A percentile compares a stretch with the other conserved stretches of the same genome.
Evolutionary conservation across 2,113 vertebrate genomes (phyloP).

Genomic region (Hippotragus niger): DNA sequence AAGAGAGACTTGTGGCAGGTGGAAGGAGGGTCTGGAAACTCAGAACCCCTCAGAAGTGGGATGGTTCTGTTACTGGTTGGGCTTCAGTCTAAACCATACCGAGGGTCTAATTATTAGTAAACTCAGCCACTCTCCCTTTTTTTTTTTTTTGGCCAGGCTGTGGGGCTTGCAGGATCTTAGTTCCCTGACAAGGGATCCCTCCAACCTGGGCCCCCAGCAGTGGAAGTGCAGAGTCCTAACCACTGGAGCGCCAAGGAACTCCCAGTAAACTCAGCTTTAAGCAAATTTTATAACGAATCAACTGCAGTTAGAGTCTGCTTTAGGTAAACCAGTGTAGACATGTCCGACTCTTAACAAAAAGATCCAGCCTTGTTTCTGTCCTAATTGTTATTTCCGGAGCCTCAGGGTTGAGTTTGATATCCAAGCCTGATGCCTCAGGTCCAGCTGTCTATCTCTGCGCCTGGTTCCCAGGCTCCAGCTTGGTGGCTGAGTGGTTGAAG

Average conservation of each 20-base stretch:
- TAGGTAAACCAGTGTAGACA: neutral
- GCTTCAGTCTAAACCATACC: neutral
- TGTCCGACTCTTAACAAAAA: neutral
- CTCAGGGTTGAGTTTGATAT: neutral
- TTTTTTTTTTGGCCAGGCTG: neutral
- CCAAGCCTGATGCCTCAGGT: neutral
- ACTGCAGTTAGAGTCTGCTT: neutral
- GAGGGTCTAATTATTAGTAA: neutral
- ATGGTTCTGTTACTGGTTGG: neutral
- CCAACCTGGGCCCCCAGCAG: neutral
- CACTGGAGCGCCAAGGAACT: neutral
- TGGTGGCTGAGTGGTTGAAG: neutral
- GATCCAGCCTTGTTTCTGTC: neutral
- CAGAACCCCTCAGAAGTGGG: neutral
- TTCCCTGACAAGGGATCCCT: neutral
- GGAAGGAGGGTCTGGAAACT: neutral
- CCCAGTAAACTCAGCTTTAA: neutral
- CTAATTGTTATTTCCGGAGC: neutral
- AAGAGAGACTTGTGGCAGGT: neutral
- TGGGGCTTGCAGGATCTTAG: neutral
- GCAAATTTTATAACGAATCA: neutral
- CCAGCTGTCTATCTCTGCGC: rapidly evolving
- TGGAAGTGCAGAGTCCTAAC: neutral
- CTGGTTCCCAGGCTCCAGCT: neutral
- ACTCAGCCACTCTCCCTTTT: neutral